Evolutionary conservation across 2,888 invertebrate genomes (phyloP), one percentile per base, ranked within the genome.

Genomic region (Ethmia dodecea): DNA sequence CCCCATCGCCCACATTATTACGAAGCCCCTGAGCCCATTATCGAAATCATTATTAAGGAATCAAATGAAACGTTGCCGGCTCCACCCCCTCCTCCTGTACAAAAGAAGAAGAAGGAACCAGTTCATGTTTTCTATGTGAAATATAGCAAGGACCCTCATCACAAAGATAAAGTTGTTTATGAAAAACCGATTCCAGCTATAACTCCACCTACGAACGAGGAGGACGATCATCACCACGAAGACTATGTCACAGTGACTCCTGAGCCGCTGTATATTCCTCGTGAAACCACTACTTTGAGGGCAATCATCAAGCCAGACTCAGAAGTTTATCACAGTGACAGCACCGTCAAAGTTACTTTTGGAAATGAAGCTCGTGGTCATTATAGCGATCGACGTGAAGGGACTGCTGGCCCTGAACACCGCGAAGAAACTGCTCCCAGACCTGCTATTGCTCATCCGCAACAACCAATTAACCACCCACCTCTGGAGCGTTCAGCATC

Each of bases 71-170:
- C 93, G 0, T 64, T 94, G 2, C 92, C 94, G 1, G 89, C 92
- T 2, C 88, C 89, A 3, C 88, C 89, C 1, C 80, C 88, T 5
- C 87, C 87, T 2, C 84, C 87, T 10, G 71, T 88, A 9, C 71
- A 53, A 9, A 84, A 84, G 52, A 86, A 81, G 55, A 87, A 88
- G 45, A 94, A 94, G 60, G 95, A 95, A 62, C 94, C 95, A 15
- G 94, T 95, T 24, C 95, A 96, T 57, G 96, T 96, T 1, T 96
- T 94, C 66, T 96, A 95, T 61, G 95, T 96, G 0, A 95, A 95
- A 72, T 96, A 96, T 63, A 94, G 94, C 63, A 95, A 95, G 67
- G 94, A 95, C 57, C 93, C 93, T 9, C 87, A 90, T 47, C 89
- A 90, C 0, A 90, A 92, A 49, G 88, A 92, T 30, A 91, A 92